phyloP scores from a whole-genome alignment of 2,113 vertebrate genomes.

The Xiphorhynchus elegans region DNA sequence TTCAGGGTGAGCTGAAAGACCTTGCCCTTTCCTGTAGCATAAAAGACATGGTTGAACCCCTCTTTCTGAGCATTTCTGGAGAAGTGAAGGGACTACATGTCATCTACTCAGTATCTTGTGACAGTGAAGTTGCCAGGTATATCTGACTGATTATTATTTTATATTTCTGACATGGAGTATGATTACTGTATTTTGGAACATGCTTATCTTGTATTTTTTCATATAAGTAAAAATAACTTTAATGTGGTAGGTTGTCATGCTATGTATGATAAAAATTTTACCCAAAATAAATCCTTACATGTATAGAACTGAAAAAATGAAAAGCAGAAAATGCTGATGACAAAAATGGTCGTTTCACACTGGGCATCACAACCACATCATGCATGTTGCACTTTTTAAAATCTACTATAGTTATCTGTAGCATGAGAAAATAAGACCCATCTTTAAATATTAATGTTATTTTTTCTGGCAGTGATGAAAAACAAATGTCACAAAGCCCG shows the following conservation, averaged over 20 bases:
- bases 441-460: not conserved
- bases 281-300: not conserved
- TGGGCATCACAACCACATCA: not conserved
- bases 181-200: not conserved
- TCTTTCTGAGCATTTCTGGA: slow-evolving; percentile 80
- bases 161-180: not conserved
- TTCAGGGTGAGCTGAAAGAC: slow-evolving; percentile 80
- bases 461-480: slow-evolving; percentile 46
- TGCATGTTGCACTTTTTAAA: not conserved
- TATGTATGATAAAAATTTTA: not conserved
- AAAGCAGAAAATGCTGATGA: not conserved
- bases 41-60: slow-evolving; percentile 82
- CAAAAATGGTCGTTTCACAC: not conserved
- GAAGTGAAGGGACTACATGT: slow-evolving; percentile 81
- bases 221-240: not conserved
- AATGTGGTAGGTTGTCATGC: not conserved
- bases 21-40: slow-evolving; percentile 83
- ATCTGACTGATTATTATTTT: not conserved
- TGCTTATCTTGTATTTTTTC: not conserved
- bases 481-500: not conserved
- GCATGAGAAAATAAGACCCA: not conserved
- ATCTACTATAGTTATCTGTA: not conserved
- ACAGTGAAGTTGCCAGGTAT: slow-evolving; percentile 37
- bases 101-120: slow-evolving; percentile 70
- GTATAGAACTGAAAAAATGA: not conserved